Conservation (phyloP, 1,140 invertebrate genomes). For the Caligus rogercresseyi region DNA sequence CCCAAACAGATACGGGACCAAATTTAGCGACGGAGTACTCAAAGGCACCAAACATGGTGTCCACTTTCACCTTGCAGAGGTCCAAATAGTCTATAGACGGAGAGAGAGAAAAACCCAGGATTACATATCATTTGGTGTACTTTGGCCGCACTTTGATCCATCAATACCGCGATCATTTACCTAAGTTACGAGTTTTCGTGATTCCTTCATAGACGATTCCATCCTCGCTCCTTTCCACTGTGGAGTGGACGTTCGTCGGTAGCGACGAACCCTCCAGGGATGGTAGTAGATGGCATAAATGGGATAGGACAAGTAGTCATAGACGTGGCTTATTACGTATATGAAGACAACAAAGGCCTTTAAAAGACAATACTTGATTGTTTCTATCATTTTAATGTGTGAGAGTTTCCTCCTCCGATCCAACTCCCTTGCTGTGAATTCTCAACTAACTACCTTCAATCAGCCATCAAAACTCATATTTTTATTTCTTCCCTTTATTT, state of each 20-base stretch:
- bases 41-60: constrained; percentile 73
- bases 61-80: constrained; percentile 38
- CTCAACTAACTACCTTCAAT: too few species aligned
- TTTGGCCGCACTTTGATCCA: too few species aligned
- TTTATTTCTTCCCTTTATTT: too few species aligned
- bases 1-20: constrained; percentile 58
- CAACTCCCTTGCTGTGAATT: too few species aligned
- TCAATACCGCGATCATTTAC: too few species aligned
- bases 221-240: background rate
- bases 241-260: background rate
- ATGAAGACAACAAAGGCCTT: constrained; percentile 4
- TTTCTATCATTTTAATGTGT: background rate
- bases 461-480: too few species aligned
- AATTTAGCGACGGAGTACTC: constrained; percentile 50
- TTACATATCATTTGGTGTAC: too few species aligned
- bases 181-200: background rate
- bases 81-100: background rate
- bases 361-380: background rate
- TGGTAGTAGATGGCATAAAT: constrained; percentile 12
- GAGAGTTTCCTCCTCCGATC: too few species aligned
- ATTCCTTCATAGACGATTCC: background rate
- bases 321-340: constrained; percentile 14
- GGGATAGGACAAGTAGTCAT: constrained; percentile 11
- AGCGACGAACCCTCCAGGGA: constrained; percentile 9
- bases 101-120: too few species aligned